Percentiles rank a stretch among this genome's conserved stretches.
These are phyloP conservation scores for human DNA, from an alignment of 2,113 vertebrate species.

Conservation along the genomic window GRCh38 chr1:114147001-114147500, in stretches of 20 bases:
- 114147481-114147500: neutral
- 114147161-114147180: neutral
- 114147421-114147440: neutral
- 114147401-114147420: neutral
- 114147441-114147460: neutral
- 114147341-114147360: neutral
- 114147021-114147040: neutral
- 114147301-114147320: neutral
- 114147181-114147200: neutral
- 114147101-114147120: neutral
- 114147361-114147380: neutral
- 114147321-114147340: neutral
- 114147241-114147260: neutral
- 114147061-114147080: neutral
- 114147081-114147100: slow-evolving; percentile 13
- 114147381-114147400: neutral
- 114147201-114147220: neutral
- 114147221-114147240: neutral
- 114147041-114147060: neutral
- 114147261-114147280: neutral
- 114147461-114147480: neutral
- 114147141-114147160: neutral
- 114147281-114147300: neutral
- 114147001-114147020: neutral
- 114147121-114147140: neutral